Conservation (phyloP, 2,888 invertebrate genomes). For the Lasioglossum pauxillum region DNA sequence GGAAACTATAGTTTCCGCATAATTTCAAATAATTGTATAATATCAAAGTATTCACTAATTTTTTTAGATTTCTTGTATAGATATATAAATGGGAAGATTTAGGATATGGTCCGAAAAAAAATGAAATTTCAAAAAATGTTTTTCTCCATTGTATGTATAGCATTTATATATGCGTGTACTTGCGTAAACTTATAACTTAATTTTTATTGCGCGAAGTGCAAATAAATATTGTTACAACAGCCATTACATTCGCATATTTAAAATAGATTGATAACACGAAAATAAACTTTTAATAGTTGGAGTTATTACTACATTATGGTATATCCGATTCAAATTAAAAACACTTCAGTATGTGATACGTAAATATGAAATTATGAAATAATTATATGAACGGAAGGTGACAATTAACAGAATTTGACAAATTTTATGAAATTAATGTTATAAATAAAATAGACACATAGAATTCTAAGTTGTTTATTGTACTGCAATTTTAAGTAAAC, state of each 20-base stretch:
- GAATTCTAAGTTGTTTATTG: neutral
- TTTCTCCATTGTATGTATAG: neutral
- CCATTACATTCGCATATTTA: slow-evolving; percentile 37
- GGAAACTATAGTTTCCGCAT: too few relatives aligned
- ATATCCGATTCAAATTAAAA: neutral
- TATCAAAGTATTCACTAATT: too few relatives aligned
- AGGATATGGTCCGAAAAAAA: neutral
- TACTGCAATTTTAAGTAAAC: slow-evolving; percentile 17
- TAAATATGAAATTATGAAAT: neutral
- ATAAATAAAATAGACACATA: slow-evolving; percentile 15
- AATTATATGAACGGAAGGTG: neutral
- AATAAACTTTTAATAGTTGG: slow-evolving; percentile 8
- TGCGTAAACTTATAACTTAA: neutral
- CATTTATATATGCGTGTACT: neutral
- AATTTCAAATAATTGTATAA: too few relatives aligned
- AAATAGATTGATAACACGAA: neutral
- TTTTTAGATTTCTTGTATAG: too few relatives aligned
- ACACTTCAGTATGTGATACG: neutral
- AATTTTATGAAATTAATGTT: neutral
- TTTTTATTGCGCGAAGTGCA: slow-evolving; percentile 20
- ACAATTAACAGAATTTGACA: too few relatives aligned
- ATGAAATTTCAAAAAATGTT: neutral
- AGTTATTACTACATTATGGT: slow-evolving; percentile 30
- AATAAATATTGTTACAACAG: slow-evolving; percentile 29
- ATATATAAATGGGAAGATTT: neutral